These are phyloP conservation scores for Tauraco erythrolophus DNA, from an alignment of 2,113 vertebrate species.

Conservation along the genomic window DNA sequence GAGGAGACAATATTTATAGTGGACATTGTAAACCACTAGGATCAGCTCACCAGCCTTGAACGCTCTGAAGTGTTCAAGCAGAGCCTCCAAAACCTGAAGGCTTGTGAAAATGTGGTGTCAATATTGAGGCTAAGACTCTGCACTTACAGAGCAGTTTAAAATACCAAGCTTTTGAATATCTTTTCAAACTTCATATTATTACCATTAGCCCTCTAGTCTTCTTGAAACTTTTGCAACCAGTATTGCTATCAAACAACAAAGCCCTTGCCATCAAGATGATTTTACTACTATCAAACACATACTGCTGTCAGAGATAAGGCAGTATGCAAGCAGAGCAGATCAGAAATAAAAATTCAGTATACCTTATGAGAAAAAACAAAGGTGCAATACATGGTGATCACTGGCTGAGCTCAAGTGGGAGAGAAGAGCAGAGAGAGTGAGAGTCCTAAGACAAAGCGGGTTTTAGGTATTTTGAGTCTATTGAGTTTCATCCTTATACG, in stretches of 20 bases:
- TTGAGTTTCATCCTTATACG: neutral
- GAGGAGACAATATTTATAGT: neutral
- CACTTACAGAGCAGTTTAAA: neutral
- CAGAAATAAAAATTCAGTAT: neutral
- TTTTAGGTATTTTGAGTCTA: neutral
- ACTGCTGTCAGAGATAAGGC: neutral
- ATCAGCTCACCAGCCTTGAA: neutral
- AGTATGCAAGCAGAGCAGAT: neutral
- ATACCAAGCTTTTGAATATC: neutral
- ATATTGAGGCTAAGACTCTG: neutral
- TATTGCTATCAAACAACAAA: neutral
- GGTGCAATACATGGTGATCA: no score
- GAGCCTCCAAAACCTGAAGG: neutral
- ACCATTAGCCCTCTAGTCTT: neutral
- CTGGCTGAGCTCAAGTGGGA: neutral
- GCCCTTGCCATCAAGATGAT: neutral
- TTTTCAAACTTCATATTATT: neutral
- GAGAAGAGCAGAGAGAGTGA: neutral
- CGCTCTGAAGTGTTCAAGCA: neutral
- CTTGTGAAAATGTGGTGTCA: neutral
- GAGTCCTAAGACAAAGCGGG: neutral
- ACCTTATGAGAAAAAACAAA: neutral
- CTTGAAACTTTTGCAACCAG: neutral
- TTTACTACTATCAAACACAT: neutral
- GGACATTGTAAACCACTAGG: neutral